Percentiles rank a stretch among this genome's conserved stretches.
These are phyloP conservation scores for Phocides pigmalion DNA, from an alignment of 1,140 invertebrate genomes.

Conservation along the genomic window DNA sequence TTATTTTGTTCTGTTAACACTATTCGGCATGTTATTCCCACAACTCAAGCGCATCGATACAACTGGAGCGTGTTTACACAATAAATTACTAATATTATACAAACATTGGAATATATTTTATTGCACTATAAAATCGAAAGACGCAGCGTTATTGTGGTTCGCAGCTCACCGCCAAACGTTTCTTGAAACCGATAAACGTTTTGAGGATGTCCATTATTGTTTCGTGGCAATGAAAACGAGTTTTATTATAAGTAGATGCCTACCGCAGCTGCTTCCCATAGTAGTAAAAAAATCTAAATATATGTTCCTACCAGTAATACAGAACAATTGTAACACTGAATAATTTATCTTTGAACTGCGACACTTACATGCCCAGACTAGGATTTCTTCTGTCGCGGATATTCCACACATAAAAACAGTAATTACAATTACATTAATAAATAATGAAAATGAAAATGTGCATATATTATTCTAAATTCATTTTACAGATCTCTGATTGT, in stretches of 20 bases:
- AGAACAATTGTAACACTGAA: no score
- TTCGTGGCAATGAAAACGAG: slow-evolving; percentile 7
- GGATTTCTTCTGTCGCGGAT: no score
- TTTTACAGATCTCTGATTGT: no score
- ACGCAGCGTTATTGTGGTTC: slow-evolving; percentile 30
- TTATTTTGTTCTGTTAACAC: slow-evolving; percentile 22
- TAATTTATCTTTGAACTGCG: no score
- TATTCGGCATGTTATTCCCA: slow-evolving; percentile 22
- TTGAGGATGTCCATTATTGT: slow-evolving; percentile 3
- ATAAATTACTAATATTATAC: slow-evolving; percentile 75
- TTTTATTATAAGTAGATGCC: neutral
- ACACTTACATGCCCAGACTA: no score
- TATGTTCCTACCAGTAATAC: no score
- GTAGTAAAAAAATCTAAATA: no score
- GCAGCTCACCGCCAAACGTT: slow-evolving; percentile 7
- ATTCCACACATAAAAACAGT: no score
- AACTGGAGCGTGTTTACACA: slow-evolving; percentile 60
- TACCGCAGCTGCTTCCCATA: no score
- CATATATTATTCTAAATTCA: no score
- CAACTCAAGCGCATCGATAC: slow-evolving; percentile 45
- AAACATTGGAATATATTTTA: slow-evolving; percentile 78
- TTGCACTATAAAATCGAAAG: slow-evolving; percentile 67
- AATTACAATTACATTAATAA: no score
- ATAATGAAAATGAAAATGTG: no score
- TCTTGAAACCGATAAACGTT: slow-evolving; percentile 17